A percentile compares a stretch with the other conserved stretches of the same genome.
These are phyloP conservation scores for Calameuta filiformis DNA, from an alignment of 2,888 invertebrate species.

Conservation along the genomic window DNA sequence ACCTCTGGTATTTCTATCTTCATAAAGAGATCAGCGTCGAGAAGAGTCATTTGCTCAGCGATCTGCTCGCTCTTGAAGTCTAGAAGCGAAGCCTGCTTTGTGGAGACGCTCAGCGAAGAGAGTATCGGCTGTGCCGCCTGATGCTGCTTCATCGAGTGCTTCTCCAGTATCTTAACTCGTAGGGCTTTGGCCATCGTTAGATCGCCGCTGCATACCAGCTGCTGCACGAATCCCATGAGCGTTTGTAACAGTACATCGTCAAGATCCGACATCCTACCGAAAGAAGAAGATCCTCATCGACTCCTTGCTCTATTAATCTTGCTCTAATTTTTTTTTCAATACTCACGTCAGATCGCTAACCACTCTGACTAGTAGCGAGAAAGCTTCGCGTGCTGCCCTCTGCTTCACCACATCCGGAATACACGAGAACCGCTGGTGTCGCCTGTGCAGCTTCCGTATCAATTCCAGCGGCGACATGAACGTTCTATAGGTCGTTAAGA, in stretches of 20 bases:
- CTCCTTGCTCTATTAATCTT: too few relatives aligned
- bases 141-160: constrained; percentile 74
- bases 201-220: constrained; percentile 92
- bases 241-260: constrained; percentile 82
- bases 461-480: constrained; percentile 90
- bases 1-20: constrained; percentile 98
- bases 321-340: too few relatives aligned
- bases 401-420: constrained; percentile 77
- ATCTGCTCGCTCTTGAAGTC: constrained; percentile 95
- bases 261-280: constrained; percentile 83
- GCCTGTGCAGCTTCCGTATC: constrained; percentile 85
- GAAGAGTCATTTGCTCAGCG: constrained; percentile 97
- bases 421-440: constrained; percentile 80
- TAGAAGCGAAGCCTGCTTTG: constrained; percentile 76
- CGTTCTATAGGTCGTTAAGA: constrained; percentile 96
- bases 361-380: constrained; percentile 92
- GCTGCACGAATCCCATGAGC: constrained; percentile 93
- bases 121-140: constrained; percentile 65
- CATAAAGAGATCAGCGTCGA: constrained; percentile 95
- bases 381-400: constrained; percentile 85
- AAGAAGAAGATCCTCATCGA: constrained; percentile 3
- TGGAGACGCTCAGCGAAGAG: constrained; percentile 70
- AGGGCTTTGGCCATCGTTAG: constrained; percentile 90
- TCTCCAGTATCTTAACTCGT: constrained; percentile 90
- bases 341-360: constrained; percentile 96